Percentiles rank a stretch among this genome's conserved stretches.
Conservation (phyloP, 2,113 vertebrate species). For the Orycteropus afer region DNA sequence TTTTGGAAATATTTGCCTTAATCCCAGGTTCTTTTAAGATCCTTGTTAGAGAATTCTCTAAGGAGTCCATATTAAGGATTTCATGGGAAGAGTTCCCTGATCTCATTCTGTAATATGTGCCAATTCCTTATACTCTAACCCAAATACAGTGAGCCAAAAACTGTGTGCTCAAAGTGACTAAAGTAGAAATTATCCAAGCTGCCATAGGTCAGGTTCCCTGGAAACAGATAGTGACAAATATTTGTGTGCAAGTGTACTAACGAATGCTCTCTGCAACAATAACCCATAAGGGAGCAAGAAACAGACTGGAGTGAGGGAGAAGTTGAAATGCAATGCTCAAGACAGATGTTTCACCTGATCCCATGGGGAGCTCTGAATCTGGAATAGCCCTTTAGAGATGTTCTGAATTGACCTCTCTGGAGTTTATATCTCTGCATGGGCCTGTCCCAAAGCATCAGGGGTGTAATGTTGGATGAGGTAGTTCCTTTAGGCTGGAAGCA, state of each 20-base stretch:
- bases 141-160: not conserved
- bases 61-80: not conserved
- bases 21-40: not conserved
- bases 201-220: not conserved
- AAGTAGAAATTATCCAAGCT: not conserved
- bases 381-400: not conserved
- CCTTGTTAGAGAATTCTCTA: not conserved
- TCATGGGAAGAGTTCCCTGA: not conserved
- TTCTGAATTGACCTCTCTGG: not conserved
- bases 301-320: not conserved
- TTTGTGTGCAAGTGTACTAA: not conserved
- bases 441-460: not conserved
- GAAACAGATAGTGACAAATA: not conserved
- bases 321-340: not conserved
- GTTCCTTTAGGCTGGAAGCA: not conserved
- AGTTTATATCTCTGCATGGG: not conserved
- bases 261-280: not conserved
- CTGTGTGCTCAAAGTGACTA: not conserved
- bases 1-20: not conserved
- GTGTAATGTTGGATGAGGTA: not conserved
- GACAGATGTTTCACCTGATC: not conserved
- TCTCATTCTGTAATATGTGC: not conserved
- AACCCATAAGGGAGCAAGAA: not conserved
- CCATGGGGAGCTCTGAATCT: not conserved
- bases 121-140: not conserved